Evolutionary conservation across 2,113 vertebrate genomes (phyloP).

Genomic region (Aythya baeri): DNA sequence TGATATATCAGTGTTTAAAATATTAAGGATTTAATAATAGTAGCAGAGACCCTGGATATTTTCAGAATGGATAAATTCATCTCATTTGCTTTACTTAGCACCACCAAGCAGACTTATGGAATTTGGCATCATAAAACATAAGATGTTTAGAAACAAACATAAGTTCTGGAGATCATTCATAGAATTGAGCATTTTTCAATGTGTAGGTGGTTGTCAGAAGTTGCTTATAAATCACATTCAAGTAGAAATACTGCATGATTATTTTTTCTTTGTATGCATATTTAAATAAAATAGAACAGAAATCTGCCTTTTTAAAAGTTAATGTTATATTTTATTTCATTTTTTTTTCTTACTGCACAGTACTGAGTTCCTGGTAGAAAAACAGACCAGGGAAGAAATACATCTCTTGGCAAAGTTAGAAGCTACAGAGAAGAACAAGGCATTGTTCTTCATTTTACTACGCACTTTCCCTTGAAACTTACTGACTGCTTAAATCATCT

Average conservation of each 20-base stretch:
- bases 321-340: not conserved
- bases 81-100: constrained; percentile 4
- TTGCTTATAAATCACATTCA: not conserved
- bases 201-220: not conserved
- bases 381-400: not conserved
- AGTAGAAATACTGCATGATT: not conserved
- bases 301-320: not conserved
- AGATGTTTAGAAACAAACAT: not conserved
- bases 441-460: constrained; percentile 64
- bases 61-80: constrained; percentile 15
- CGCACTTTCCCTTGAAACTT: constrained; percentile 62
- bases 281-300: not conserved
- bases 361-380: not conserved
- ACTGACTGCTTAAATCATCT: constrained; percentile 73
- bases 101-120: not conserved
- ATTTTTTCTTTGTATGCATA: not conserved
- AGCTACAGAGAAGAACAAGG: constrained; percentile 38
- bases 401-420: constrained; percentile 45
- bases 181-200: not conserved
- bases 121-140: not conserved
- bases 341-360: not conserved
- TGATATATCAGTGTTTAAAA: not conserved
- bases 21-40: not conserved
- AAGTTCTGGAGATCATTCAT: not conserved
- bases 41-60: not conserved